A percentile compares a stretch with the other conserved stretches of the same genome.
These are phyloP conservation scores for Brachypterus glaber DNA, from an alignment of 2,888 invertebrate genomes.

Conservation along the genomic window DNA sequence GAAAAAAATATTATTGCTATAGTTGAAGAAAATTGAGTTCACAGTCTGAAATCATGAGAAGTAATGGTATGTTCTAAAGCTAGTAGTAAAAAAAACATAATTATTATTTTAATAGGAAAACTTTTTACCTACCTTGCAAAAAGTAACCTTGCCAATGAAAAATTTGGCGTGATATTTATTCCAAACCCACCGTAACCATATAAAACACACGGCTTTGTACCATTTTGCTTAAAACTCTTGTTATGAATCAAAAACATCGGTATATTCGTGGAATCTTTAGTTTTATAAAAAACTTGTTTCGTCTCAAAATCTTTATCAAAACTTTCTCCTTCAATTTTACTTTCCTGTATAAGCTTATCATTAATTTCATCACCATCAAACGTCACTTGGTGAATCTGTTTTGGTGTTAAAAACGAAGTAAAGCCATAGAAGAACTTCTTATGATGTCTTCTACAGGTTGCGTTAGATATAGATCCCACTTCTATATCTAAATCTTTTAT, in stretches of 20 bases:
- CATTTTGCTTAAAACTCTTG: conserved; percentile 49
- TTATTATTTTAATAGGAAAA: too few species aligned
- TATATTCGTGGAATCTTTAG: conserved; percentile 79
- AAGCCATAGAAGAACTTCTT: background rate
- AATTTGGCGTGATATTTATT: conserved; percentile 74
- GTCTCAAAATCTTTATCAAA: background rate
- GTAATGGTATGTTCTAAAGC: too few species aligned
- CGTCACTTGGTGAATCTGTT: background rate
- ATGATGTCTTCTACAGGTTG: background rate
- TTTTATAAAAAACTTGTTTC: conserved; percentile 70
- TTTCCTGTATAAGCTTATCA: background rate
- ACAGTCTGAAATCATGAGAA: too few species aligned
- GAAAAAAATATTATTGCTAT: too few species aligned
- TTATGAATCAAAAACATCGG: conserved; percentile 40
- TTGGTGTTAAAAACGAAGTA: background rate
- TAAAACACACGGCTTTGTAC: conserved; percentile 65
- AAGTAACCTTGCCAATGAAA: conserved; percentile 71
- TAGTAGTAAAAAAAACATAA: too few species aligned
- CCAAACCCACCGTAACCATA: conserved; percentile 95
- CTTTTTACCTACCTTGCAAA: too few species aligned
- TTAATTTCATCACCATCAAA: background rate
- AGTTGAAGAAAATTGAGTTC: too few species aligned
- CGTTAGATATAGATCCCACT: background rate
- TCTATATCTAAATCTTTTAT: background rate
- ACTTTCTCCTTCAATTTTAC: background rate